Base-by-base conservation (phyloP, 2,888 invertebrate species). In the Drosophila diplacantha region DNA sequence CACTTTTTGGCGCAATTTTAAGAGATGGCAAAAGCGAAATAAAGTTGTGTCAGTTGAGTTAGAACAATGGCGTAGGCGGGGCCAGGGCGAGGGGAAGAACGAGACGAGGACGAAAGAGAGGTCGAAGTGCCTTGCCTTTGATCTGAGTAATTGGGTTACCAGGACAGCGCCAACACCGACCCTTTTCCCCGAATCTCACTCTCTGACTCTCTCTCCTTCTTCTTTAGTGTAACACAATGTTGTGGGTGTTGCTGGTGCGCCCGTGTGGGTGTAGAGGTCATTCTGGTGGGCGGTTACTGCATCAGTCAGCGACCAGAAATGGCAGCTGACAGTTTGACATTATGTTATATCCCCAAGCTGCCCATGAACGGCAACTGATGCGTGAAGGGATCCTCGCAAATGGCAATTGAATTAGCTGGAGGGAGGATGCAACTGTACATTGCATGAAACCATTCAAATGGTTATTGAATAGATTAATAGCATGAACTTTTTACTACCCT, bases 131-230 rank as follows among this genome's bases (percentile, higher is more conserved):
- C 43, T 51, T 35, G 39, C 49, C 70, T 70, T 70, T 68, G 68
- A 68, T 70, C 70, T 52, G 26, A 56, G 56, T 68, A 69, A 70
- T 70, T 68, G 70, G 70, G 70, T 69, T 68, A 68, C 70, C 63
- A 55, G 64, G 63, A 47, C 49, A 69, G 59, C 37, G 37, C 16
- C 38, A 46, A 20, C 29, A 26, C 11, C 24, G 46, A 14, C 44
- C 29, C 29, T 46, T 44, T 20, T 46, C 18, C 26, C 44, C 44
- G 29, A 46, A 46, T 46, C 38, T n/a, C 12, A 5, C 8, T 24
- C 18, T 32, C 32, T 5, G n/a, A n/a, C 14, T 12, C 18, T 5
- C 34, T 22, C 18, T 12, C 22, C 3, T 29, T 16, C n/a, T 20
- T 50, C 20, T 16, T 22, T 50, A 32, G 14, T 22, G 31, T 34